Evolutionary conservation across 2,888 invertebrate species (phyloP), one percentile per base, ranked within the genome.

Genomic region (Drosophila pseudotalamancana): DNA sequence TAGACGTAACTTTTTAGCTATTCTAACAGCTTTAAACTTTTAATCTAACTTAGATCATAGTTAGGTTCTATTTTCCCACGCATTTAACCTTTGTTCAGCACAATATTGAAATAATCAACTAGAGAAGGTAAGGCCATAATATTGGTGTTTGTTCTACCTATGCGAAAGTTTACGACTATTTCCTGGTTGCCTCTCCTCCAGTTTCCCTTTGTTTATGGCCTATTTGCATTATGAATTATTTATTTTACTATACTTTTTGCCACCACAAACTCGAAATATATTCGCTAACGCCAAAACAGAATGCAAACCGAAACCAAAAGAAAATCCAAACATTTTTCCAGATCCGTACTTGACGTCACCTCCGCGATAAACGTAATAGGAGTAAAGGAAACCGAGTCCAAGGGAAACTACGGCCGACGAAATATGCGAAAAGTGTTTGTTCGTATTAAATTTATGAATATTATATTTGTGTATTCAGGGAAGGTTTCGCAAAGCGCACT

Each of bases 211-310:
- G 63, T 66, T 65, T 72, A 56, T 85, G 85, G 85, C 72, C 85
- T 81, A 82, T 84, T 84, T 87, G 85, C 85, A 82, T 87, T 87
- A 82, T 82, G 82, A 87, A 87, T 81, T 81, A 82, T 82, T 82
- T 87, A 87, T 87, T 82, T 77, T 67, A 74, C 77, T 71, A 84
- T 74, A 72, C 68, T 68, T 56, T 56, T 46, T 37, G 60, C 45
- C 42, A 49, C 51, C 53, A 42, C 46, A 67, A 62, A 60, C n/a
- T n/a, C 55, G 45, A 35, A 60, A 46, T 46, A 32, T 19, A 11
- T 32, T 32, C 12, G 32, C 46, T 56, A 64, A 37, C 64, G 56
- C 31, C 35, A 27, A 39, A 53, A 42, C 42, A 37, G 34, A 53
- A 23, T 25, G 35, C 56, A 42, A 64, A 57, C 51, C 40, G 64